phyloP scores from a whole-genome alignment of 2,888 invertebrate species.

The Invenusta paracnida region DNA sequence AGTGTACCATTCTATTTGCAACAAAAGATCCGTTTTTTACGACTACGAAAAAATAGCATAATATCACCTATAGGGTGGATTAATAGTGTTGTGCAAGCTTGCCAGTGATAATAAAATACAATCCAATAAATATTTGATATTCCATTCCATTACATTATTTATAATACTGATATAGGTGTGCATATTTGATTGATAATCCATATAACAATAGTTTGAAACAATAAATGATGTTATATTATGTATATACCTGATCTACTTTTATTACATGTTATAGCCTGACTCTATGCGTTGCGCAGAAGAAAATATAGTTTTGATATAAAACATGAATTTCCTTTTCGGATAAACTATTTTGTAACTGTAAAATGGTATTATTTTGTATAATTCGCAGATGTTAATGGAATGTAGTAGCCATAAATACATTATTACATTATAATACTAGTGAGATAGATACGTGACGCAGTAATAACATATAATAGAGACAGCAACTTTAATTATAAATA shows the following conservation, averaged over 20 bases:
- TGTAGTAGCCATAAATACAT: slow-evolving; percentile 21
- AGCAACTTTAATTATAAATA: slow-evolving; percentile 1
- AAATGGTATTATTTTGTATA: neutral
- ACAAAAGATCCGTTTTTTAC: neutral
- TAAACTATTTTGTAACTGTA: neutral
- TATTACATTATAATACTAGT: neutral
- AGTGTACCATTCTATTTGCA: slow-evolving; percentile 10
- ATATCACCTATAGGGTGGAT: neutral
- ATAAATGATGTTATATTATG: neutral
- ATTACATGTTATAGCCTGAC: neutral
- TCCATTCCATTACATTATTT: neutral
- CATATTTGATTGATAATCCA: neutral
- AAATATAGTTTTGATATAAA: neutral
- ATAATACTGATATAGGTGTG: neutral
- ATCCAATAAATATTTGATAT: slow-evolving; percentile 23
- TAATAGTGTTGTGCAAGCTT: slow-evolving; percentile 4
- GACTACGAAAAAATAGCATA: neutral
- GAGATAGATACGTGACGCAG: slow-evolving; percentile 20
- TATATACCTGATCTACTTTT: neutral
- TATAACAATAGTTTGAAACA: neutral
- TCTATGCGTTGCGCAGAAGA: neutral
- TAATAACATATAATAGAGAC: neutral
- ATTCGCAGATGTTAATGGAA: neutral
- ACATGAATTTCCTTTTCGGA: neutral
- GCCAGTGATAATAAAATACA: neutral